A percentile compares a stretch with the other conserved stretches of the same genome.
Evolutionary conservation across 2,888 invertebrate genomes (phyloP).

Genomic region (Trimorus sp.): DNA sequence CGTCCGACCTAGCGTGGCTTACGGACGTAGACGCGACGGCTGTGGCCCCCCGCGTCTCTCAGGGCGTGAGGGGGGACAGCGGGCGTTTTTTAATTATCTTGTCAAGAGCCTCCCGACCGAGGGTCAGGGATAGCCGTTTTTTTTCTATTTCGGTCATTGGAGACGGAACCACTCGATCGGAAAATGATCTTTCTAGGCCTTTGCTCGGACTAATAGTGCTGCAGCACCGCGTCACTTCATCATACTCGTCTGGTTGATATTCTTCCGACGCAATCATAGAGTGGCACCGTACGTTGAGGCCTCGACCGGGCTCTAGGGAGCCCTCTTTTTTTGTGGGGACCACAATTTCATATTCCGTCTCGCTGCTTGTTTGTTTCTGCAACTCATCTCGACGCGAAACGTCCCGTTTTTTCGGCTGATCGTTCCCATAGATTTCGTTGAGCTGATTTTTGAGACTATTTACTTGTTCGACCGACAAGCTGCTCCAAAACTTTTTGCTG

Average conservation of each 20-base stretch:
- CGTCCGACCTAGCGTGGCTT: slow-evolving; percentile 64
- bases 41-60: slow-evolving; percentile 84
- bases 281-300: slow-evolving; percentile 78
- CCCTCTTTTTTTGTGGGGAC: slow-evolving; percentile 67
- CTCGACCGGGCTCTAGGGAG: slow-evolving; percentile 67
- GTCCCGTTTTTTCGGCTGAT: slow-evolving; percentile 75
- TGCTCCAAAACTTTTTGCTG: slow-evolving; percentile 91
- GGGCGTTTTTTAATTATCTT: slow-evolving; percentile 83
- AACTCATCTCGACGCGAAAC: background rate
- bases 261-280: slow-evolving; percentile 75
- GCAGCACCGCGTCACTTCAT: slow-evolving; percentile 66
- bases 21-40: slow-evolving; percentile 83
- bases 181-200: slow-evolving; percentile 70
- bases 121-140: slow-evolving; percentile 86
- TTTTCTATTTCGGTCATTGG: slow-evolving; percentile 87
- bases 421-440: slow-evolving; percentile 90
- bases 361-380: background rate
- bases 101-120: slow-evolving; percentile 88
- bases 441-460: slow-evolving; percentile 90
- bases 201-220: slow-evolving; percentile 76
- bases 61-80: slow-evolving; percentile 74
- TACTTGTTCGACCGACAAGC: slow-evolving; percentile 92
- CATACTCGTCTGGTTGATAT: slow-evolving; percentile 48
- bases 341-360: slow-evolving; percentile 74
- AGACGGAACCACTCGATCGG: slow-evolving; percentile 62